Conservation (phyloP, 2,888 invertebrate species). For the Pogonocherus hispidulus region DNA sequence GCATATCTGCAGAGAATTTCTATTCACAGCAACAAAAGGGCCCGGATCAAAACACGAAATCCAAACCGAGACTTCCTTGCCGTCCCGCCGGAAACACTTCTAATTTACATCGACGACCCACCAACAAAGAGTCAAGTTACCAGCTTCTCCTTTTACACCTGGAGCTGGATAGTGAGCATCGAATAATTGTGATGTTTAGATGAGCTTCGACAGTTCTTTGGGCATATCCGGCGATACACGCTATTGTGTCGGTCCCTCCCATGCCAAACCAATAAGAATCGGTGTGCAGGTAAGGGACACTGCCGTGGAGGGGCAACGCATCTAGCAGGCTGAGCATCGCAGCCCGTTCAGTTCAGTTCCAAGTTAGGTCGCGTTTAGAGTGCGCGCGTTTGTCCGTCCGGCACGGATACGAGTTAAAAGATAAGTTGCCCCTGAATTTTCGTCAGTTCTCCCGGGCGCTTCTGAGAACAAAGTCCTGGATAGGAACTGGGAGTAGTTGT, state of each 20-base stretch:
- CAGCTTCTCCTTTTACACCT: constrained; percentile 49
- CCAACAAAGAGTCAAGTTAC: constrained; percentile 58
- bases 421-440: constrained; percentile 23
- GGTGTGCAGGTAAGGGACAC: constrained; percentile 54
- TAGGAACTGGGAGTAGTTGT: neutral
- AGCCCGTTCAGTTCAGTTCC: constrained; percentile 39
- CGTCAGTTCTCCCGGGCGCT: constrained; percentile 24
- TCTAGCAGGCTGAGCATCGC: constrained; percentile 43
- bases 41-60: constrained; percentile 27
- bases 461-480: neutral
- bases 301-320: constrained; percentile 48
- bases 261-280: constrained; percentile 54
- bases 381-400: constrained; percentile 23
- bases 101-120: constrained; percentile 55
- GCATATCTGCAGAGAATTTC: neutral
- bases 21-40: neutral
- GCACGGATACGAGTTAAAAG: constrained; percentile 37
- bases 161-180: constrained; percentile 44
- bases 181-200: constrained; percentile 51
- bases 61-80: constrained; percentile 37
- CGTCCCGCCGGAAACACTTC: constrained; percentile 53
- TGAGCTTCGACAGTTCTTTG: constrained; percentile 52
- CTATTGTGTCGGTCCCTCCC: constrained; percentile 52
- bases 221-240: constrained; percentile 49
- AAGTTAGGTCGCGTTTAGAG: constrained; percentile 18